Percentiles rank a stretch among this genome's conserved stretches.
Conservation (phyloP, 2,888 invertebrate genomes). For the Rhamnusium bicolor region DNA sequence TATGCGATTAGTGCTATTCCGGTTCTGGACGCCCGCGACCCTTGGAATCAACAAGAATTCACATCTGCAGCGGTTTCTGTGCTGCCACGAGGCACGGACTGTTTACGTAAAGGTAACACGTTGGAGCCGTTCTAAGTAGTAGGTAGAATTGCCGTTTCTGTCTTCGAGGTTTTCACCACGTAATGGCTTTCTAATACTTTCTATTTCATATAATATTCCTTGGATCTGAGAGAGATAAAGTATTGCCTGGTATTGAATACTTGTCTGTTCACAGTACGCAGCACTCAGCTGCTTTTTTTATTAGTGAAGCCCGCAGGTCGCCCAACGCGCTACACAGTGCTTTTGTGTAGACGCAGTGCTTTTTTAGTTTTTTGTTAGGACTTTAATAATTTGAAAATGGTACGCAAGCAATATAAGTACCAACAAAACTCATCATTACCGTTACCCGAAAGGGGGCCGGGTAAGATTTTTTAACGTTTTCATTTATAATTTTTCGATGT, state of each 20-base stretch:
- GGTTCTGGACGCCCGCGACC: no score
- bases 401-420: slow-evolving; percentile 68
- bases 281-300: slow-evolving; percentile 13
- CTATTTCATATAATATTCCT: background rate
- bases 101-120: background rate
- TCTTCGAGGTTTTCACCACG: slow-evolving; percentile 5
- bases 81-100: background rate
- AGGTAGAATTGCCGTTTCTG: background rate
- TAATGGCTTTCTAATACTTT: slow-evolving; percentile 19
- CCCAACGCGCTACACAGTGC: background rate
- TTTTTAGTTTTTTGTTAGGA: slow-evolving; percentile 11
- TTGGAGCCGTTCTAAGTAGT: slow-evolving; percentile 5
- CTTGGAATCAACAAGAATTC: background rate
- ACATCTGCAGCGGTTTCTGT: background rate
- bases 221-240: slow-evolving; percentile 12
- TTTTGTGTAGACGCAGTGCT: background rate
- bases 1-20: no score
- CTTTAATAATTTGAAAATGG: slow-evolving; percentile 65
- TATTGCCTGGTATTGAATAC: background rate
- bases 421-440: slow-evolving; percentile 66
- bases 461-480: slow-evolving; percentile 69
- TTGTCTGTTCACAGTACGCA: background rate
- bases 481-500: background rate
- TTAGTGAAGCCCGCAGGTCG: slow-evolving; percentile 3
- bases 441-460: slow-evolving; percentile 73